These are phyloP conservation scores for Delphinapterus leucas DNA, from an alignment of 2,113 vertebrate species.

Conservation along the genomic window DNA sequence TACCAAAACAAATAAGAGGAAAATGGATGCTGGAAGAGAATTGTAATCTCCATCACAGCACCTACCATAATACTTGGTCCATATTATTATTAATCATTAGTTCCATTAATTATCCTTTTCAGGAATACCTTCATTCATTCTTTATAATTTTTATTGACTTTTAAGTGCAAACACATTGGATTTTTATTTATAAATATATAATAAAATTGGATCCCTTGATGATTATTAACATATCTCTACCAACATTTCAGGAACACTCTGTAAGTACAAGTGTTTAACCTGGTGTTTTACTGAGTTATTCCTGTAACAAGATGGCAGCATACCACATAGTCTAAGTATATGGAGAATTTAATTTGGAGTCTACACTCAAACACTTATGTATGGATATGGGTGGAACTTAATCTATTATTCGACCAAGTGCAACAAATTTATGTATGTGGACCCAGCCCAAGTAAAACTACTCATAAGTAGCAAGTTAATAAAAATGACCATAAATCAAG, in stretches of 20 bases:
- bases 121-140: not conserved
- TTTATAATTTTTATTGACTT: not conserved
- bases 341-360: not conserved
- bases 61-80: not conserved
- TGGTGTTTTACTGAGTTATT: not conserved
- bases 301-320: not conserved
- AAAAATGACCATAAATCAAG: not conserved
- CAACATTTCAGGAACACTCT: not conserved
- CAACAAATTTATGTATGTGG: not conserved
- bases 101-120: not conserved
- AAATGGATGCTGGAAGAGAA: not conserved
- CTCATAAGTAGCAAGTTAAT: conserved; percentile 8
- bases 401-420: not conserved
- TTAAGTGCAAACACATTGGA: not conserved
- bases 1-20: not conserved
- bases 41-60: not conserved
- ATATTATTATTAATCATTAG: not conserved
- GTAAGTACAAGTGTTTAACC: not conserved
- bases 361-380: not conserved
- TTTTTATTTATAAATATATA: not conserved
- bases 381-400: not conserved
- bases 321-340: not conserved
- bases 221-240: not conserved
- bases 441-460: not conserved
- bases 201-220: not conserved